These are phyloP conservation scores for Criorhina ranunculi DNA, from an alignment of 2,888 invertebrate genomes.

Conservation along the genomic window DNA sequence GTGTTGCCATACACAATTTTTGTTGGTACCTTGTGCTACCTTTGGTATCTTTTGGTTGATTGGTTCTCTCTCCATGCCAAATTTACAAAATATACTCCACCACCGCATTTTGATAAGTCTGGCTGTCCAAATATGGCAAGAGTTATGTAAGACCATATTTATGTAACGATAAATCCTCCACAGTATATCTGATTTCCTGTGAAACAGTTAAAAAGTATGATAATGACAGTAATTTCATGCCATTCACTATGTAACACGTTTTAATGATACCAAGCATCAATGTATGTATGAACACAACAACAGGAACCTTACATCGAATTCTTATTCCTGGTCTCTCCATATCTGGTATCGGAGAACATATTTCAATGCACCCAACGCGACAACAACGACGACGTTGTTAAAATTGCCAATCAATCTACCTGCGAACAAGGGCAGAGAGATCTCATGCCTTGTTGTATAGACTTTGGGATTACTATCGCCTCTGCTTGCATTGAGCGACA, in stretches of 20 bases:
- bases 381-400: slow-evolving; percentile 29
- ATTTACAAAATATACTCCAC: too few species aligned
- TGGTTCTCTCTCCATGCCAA: too few species aligned
- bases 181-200: neutral
- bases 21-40: too few species aligned
- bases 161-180: neutral
- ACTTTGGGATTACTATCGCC: neutral
- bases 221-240: slow-evolving; percentile 12
- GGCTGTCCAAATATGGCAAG: too few species aligned
- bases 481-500: slow-evolving; percentile 16
- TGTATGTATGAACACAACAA: neutral
- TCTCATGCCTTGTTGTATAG: too few species aligned
- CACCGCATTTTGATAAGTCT: too few species aligned
- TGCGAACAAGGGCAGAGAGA: slow-evolving; percentile 54
- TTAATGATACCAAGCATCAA: neutral
- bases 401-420: slow-evolving; percentile 73
- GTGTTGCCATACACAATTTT: too few species aligned
- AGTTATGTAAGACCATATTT: neutral
- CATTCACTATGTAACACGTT: slow-evolving; percentile 5
- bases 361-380: slow-evolving; percentile 45
- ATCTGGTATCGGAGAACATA: slow-evolving; percentile 49
- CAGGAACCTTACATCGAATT: slow-evolving; percentile 38
- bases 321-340: slow-evolving; percentile 61
- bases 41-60: too few species aligned
- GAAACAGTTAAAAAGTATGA: neutral